phyloP scores from a whole-genome alignment of 2,888 invertebrate species.

The Pseudococcus longispinus region DNA sequence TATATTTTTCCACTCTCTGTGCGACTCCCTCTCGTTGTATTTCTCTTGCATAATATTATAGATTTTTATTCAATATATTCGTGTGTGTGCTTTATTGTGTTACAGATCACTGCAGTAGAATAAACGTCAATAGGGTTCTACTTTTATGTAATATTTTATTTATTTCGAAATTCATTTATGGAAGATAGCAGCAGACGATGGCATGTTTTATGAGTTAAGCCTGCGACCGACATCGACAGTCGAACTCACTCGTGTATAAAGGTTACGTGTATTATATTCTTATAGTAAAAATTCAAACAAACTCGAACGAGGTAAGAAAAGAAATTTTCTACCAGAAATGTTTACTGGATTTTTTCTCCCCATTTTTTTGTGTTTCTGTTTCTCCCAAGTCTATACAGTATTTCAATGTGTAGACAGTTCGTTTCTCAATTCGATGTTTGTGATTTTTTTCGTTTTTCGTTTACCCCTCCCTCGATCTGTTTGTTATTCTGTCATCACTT shows the following conservation, averaged over 20 bases:
- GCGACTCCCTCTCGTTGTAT: neutral
- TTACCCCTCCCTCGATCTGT: neutral
- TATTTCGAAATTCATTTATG: constrained; percentile 33
- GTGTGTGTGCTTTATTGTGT: neutral
- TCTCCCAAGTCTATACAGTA: neutral
- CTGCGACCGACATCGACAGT: constrained; percentile 15
- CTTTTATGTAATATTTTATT: constrained; percentile 32
- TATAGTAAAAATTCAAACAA: neutral
- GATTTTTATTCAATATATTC: neutral
- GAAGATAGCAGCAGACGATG: constrained; percentile 27
- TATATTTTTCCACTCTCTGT: neutral
- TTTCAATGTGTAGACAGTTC: neutral
- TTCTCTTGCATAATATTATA: neutral
- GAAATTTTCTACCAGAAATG: neutral
- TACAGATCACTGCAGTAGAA: constrained; percentile 29
- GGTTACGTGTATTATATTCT: constrained; percentile 20
- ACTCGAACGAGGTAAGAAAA: neutral
- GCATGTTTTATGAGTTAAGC: neutral
- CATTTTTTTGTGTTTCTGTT: neutral
- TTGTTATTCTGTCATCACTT: neutral
- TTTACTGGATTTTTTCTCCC: neutral
- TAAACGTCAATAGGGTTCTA: constrained; percentile 38
- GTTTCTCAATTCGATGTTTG: neutral
- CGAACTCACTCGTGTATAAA: constrained; percentile 16
- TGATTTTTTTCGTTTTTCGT: neutral